These are phyloP conservation scores for Taxidea taxus DNA, from an alignment of 2,113 vertebrate genomes.

Conservation along the genomic window DNA sequence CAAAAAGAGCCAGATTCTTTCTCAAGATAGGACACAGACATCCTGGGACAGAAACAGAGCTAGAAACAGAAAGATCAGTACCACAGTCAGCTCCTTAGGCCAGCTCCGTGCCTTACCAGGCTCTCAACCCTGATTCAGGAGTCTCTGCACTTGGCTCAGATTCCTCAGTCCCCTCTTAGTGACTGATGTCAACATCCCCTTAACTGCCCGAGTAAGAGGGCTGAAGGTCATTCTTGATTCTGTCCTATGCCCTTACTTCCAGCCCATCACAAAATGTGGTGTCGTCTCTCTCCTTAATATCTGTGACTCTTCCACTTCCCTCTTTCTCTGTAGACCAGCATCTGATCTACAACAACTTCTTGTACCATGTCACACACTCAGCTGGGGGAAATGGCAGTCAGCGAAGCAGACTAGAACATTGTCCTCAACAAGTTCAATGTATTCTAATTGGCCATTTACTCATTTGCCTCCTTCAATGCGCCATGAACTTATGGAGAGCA, in stretches of 20 bases:
- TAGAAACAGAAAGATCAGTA: neutral
- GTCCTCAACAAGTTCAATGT: neutral
- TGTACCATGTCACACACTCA: neutral
- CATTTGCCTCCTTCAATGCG: neutral
- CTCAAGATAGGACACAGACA: neutral
- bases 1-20: neutral
- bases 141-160: neutral
- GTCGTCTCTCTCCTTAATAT: neutral
- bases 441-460: neutral
- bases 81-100: neutral
- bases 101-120: neutral
- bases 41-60: neutral
- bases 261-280: neutral
- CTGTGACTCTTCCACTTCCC: neutral
- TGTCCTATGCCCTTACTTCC: neutral
- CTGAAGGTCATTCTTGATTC: neutral
- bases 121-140: neutral
- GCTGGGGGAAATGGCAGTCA: neutral
- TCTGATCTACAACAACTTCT: neutral
- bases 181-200: neutral
- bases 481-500: neutral
- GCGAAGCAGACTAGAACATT: neutral
- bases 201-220: neutral
- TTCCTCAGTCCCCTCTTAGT: neutral
- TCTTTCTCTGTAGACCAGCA: neutral